phyloP scores from a whole-genome alignment of 2,113 vertebrate species.

The Macroglossus sobrinus region DNA sequence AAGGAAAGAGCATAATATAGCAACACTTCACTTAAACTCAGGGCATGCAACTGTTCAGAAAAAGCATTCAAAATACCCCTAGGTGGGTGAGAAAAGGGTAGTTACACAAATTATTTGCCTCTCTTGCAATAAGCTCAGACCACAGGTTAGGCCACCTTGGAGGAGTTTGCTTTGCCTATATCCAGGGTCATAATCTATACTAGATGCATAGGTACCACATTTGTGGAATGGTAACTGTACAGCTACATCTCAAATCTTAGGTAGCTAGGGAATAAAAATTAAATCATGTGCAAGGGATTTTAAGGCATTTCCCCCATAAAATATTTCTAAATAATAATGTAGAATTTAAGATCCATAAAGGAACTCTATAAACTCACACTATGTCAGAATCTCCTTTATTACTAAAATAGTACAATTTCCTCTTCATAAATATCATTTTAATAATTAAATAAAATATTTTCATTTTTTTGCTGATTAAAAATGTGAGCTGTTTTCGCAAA shows the following conservation, averaged over 20 bases:
- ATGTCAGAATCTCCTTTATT: not conserved
- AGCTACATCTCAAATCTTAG: not conserved
- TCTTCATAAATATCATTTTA: not conserved
- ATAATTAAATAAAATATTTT: not conserved
- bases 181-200: not conserved
- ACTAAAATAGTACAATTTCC: not conserved
- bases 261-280: not conserved
- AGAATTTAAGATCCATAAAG: not conserved
- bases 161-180: not conserved
- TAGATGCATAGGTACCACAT: not conserved
- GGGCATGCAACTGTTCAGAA: not conserved
- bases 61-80: not conserved
- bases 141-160: not conserved
- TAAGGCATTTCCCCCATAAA: not conserved
- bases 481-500: not conserved
- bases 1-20: not conserved
- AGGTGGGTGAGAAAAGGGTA: not conserved
- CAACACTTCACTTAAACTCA: conserved; percentile 8
- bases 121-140: not conserved
- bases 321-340: not conserved
- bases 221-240: not conserved
- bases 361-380: not conserved
- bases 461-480: not conserved
- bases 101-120: not conserved
- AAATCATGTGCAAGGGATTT: not conserved